A percentile compares a stretch with the other conserved stretches of the same genome.
Evolutionary conservation across 2,113 vertebrate species (phyloP).

Genomic region (Protomyctophum bolini): DNA sequence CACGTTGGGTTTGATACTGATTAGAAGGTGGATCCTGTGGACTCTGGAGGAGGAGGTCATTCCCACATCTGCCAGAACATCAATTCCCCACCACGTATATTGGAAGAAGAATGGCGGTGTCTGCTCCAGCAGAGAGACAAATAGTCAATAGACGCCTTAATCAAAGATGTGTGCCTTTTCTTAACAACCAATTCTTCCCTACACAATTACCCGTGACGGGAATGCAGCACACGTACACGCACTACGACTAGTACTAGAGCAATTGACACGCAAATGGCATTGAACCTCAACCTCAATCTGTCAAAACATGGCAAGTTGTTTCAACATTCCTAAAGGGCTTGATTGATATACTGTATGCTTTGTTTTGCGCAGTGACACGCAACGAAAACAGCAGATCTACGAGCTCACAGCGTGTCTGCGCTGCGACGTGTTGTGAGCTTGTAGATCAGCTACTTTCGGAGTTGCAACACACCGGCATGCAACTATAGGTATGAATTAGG

Average conservation of each 20-base stretch:
- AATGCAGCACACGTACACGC: constrained; percentile 8
- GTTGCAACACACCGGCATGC: too few relatives aligned
- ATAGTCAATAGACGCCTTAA: constrained; percentile 47
- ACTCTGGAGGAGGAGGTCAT: not conserved
- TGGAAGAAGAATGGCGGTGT: constrained; percentile 26
- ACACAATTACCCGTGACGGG: constrained; percentile 17
- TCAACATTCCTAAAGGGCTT: constrained; percentile 23
- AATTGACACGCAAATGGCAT: constrained; percentile 44
- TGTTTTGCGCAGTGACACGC: too few relatives aligned
- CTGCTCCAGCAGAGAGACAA: constrained; percentile 30
- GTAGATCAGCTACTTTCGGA: too few relatives aligned
- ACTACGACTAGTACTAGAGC: constrained; percentile 36
- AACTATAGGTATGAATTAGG: too few relatives aligned
- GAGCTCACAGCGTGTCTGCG: too few relatives aligned
- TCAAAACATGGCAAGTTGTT: constrained; percentile 40
- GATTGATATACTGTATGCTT: too few relatives aligned
- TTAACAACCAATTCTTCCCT: constrained; percentile 27
- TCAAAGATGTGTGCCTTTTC: constrained; percentile 52
- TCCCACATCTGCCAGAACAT: not conserved
- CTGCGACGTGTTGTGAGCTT: too few relatives aligned
- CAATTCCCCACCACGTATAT: not conserved
- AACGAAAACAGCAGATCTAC: too few relatives aligned
- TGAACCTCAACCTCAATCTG: constrained; percentile 39
- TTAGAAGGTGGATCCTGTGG: not conserved
- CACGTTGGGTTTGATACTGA: not conserved